Evolutionary conservation across 2,797 vertebrate genomes (phyloP).

Genomic region (Cuculus canorus): DNA sequence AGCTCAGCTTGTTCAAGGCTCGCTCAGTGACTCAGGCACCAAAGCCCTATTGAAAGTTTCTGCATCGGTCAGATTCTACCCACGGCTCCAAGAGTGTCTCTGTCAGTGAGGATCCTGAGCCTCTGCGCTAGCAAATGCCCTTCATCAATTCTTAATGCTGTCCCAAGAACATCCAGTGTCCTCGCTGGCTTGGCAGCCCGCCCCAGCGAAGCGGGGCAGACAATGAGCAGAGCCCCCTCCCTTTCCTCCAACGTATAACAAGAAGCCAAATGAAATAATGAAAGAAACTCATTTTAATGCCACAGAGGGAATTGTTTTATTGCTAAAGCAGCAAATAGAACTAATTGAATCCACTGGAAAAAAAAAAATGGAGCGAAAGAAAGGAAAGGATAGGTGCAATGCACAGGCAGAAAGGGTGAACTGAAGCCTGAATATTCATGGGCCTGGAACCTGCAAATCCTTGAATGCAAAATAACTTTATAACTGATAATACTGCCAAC

Average conservation of each 20-base stretch:
- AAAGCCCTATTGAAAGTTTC: background rate
- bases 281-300: conserved; percentile 77
- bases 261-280: conserved; percentile 75
- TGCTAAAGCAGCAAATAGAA: conserved; percentile 79
- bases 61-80: background rate
- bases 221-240: conserved; percentile 29
- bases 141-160: conserved; percentile 50
- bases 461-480: conserved; percentile 55
- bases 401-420: background rate
- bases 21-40: rapidly evolving
- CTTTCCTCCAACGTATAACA: conserved; percentile 51
- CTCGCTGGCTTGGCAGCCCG: background rate
- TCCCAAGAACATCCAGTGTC: background rate
- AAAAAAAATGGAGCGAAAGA: background rate
- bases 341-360: conserved; percentile 75
- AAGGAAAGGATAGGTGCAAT: background rate
- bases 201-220: background rate
- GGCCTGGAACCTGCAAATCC: background rate
- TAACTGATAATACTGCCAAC: conserved; percentile 8
- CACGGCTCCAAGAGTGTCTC: background rate
- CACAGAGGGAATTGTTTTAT: conserved; percentile 75
- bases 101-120: background rate
- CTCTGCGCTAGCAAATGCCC: conserved; percentile 4
- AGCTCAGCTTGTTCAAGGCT: background rate
- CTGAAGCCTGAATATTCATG: conserved; percentile 50